These are phyloP conservation scores for Synanthedon vespiformis DNA, from an alignment of 2,888 invertebrate genomes.

Conservation along the genomic window DNA sequence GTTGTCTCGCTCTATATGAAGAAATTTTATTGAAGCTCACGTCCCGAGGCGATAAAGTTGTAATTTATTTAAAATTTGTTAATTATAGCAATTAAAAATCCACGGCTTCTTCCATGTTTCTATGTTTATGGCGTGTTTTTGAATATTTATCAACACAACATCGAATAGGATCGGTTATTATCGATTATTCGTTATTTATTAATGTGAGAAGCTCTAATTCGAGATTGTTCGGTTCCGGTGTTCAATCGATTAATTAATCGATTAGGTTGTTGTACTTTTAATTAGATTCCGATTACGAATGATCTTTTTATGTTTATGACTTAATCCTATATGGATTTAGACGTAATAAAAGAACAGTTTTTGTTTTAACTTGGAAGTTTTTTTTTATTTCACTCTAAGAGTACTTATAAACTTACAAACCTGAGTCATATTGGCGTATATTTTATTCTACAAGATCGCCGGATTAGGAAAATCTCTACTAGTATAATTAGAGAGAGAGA, in stretches of 20 bases:
- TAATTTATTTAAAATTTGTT: constrained; percentile 57
- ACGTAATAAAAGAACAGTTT: constrained; percentile 7
- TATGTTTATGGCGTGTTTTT: constrained; percentile 40
- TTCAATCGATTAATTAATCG: constrained; percentile 44
- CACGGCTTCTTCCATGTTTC: constrained; percentile 37
- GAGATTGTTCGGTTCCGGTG: neutral
- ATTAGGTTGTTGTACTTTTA: constrained; percentile 29
- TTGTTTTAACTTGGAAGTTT: too few species aligned
- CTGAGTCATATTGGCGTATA: too few species aligned
- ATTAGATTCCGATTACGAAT: constrained; percentile 31
- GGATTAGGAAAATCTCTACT: too few species aligned
- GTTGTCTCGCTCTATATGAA: constrained; percentile 16
- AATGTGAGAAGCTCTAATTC: neutral
- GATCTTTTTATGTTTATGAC: constrained; percentile 15
- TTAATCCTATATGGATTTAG: constrained; percentile 4
- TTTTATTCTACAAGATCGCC: too few species aligned
- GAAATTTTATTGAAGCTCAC: constrained; percentile 35
- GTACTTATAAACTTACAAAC: too few species aligned
- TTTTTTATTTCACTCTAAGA: too few species aligned
- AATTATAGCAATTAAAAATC: constrained; percentile 55
- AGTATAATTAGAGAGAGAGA: too few species aligned
- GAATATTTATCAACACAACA: constrained; percentile 34
- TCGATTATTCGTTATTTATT: constrained; percentile 1
- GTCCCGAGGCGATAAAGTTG: constrained; percentile 50
- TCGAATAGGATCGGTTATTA: constrained; percentile 17